Evolutionary conservation across 2,888 invertebrate species (phyloP).

Genomic region (Tethea ocularis): DNA sequence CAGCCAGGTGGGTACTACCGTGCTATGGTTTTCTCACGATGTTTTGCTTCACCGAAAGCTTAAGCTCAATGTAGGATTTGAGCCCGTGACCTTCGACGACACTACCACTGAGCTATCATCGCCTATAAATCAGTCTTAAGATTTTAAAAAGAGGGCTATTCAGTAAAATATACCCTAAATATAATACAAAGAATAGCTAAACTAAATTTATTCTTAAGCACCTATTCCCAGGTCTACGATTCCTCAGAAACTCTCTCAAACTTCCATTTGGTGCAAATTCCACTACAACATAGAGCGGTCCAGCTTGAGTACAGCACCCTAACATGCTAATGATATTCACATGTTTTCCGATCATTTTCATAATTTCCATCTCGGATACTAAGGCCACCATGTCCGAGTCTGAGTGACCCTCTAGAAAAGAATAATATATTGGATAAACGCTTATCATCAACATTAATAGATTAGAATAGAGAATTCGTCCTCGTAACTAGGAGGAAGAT

Average conservation of each 20-base stretch:
- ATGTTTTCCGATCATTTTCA: slow-evolving; percentile 99
- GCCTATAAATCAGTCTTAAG: no score
- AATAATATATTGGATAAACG: background rate
- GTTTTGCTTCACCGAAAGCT: no score
- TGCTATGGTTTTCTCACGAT: no score
- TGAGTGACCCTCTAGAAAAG: slow-evolving; percentile 93
- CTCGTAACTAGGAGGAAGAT: no score
- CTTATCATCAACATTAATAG: background rate
- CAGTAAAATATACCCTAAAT: no score
- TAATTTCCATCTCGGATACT: slow-evolving; percentile 99
- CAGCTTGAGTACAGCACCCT: slow-evolving; percentile 98
- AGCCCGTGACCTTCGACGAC: no score
- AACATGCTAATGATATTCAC: slow-evolving; percentile 98
- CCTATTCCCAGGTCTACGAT: slow-evolving; percentile 89
- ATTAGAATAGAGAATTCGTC: no score
- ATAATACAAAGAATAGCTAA: no score
- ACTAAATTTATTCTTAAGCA: slow-evolving; percentile 28
- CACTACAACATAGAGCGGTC: slow-evolving; percentile 93
- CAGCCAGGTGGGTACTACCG: no score
- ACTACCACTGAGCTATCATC: no score
- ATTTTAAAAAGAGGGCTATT: no score
- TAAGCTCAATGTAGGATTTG: no score
- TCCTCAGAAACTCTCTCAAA: slow-evolving; percentile 96
- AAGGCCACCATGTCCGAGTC: slow-evolving; percentile 98
- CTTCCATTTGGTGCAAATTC: slow-evolving; percentile 97